These are phyloP conservation scores for Cabera pusaria DNA, from an alignment of 2,888 invertebrate species.

Conservation along the genomic window DNA sequence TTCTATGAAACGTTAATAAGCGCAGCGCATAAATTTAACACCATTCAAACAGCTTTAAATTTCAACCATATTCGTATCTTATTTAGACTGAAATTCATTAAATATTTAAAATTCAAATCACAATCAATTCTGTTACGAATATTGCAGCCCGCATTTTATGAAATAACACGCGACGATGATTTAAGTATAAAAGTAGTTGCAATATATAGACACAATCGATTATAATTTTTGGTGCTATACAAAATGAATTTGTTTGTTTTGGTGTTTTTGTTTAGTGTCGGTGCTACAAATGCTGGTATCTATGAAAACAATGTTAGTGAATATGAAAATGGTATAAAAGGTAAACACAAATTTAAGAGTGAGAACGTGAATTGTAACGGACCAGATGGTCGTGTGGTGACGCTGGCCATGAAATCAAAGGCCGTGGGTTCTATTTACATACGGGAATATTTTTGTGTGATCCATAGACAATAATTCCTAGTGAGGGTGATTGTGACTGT, in stretches of 20 bases:
- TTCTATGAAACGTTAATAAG: background rate
- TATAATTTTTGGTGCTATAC: background rate
- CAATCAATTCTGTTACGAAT: background rate
- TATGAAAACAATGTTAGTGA: no score
- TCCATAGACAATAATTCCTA: no score
- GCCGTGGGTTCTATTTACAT: no score
- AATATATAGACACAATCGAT: background rate
- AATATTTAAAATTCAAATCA: background rate
- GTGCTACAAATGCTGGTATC: constrained; percentile 1
- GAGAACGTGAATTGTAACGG: no score
- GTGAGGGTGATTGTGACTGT: no score
- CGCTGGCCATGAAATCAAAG: no score
- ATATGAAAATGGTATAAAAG: no score
- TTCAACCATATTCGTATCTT: background rate
- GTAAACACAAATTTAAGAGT: no score
- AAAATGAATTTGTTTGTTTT: constrained; percentile 1
- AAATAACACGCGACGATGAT: constrained; percentile 7
- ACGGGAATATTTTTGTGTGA: no score
- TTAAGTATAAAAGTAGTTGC: constrained; percentile 7
- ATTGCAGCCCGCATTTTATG: background rate
- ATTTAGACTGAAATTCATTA: background rate
- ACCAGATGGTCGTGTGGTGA: no score
- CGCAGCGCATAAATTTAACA: background rate
- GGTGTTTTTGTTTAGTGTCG: constrained; percentile 1
- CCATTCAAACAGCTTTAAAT: background rate